Percentiles rank a stretch among this genome's conserved stretches.
Evolutionary conservation across 2,113 vertebrate species (phyloP).

Genomic region (Labeo catla): DNA sequence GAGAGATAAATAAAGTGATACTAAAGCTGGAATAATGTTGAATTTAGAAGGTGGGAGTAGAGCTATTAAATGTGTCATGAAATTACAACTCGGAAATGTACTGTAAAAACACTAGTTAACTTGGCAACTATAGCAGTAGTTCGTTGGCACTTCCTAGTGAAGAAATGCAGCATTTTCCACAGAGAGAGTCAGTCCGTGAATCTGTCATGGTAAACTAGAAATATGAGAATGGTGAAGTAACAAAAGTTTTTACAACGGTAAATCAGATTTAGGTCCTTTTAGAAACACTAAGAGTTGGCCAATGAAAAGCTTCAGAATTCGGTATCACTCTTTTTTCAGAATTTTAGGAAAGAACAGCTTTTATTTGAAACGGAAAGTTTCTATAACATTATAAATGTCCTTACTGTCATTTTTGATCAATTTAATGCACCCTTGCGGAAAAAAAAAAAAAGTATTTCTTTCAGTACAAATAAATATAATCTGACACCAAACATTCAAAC

Average conservation of each 20-base stretch:
- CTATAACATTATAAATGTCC: neutral
- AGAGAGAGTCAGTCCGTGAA: neutral
- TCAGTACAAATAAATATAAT: neutral
- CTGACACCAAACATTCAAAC: neutral
- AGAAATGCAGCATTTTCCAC: neutral
- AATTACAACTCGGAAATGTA: neutral
- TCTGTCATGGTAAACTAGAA: neutral
- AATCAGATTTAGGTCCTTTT: neutral
- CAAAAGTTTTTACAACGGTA: neutral
- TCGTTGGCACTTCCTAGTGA: neutral
- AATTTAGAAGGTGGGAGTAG: neutral
- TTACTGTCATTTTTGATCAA: neutral
- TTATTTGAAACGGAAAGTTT: neutral
- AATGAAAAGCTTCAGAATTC: neutral
- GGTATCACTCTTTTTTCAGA: neutral
- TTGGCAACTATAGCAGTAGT: neutral
- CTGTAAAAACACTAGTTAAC: neutral
- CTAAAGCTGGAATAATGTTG: neutral
- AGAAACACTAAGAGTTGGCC: neutral
- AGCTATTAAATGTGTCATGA: neutral
- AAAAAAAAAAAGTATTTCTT: neutral
- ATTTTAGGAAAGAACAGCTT: neutral
- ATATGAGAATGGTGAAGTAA: neutral
- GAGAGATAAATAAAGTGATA: constrained; percentile 29
- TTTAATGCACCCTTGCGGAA: neutral